Conservation (phyloP, 2,888 invertebrate genomes). For the Hartigia nigra region DNA sequence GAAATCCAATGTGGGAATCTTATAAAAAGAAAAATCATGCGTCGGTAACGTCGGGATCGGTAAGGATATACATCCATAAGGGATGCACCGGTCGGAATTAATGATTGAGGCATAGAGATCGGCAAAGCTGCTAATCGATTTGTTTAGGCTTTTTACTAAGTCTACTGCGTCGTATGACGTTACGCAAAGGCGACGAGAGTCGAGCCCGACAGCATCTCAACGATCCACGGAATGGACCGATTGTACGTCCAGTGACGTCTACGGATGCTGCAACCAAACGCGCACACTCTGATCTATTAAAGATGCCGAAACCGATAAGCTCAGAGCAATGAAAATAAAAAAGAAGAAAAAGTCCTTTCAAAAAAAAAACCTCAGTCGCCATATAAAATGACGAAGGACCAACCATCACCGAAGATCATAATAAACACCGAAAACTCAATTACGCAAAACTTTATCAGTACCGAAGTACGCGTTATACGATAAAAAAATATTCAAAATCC, state of each 20-base stretch:
- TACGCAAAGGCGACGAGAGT: not conserved
- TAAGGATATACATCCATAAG: not conserved
- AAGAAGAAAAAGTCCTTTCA: not conserved
- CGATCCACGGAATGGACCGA: slow-evolving; percentile 2
- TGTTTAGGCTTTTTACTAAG: not conserved
- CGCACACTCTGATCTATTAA: not conserved
- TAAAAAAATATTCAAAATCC: not conserved
- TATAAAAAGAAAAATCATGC: not conserved
- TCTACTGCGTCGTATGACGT: not conserved
- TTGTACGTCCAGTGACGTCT: not conserved
- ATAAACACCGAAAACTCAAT: too few species aligned
- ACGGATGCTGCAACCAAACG: not conserved
- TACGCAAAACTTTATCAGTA: too few species aligned
- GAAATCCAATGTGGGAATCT: not conserved
- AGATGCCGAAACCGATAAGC: slow-evolving; percentile 1
- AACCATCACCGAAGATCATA: not conserved
- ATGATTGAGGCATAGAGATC: not conserved
- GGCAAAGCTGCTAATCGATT: not conserved
- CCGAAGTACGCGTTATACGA: not conserved
- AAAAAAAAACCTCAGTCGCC: not conserved
- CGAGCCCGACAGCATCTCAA: slow-evolving; percentile 2
- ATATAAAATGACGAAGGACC: not conserved
- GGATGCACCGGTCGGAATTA: not conserved
- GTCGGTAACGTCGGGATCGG: not conserved
- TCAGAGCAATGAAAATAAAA: not conserved